Base-by-base conservation (phyloP, 2,113 vertebrate genomes). In the Cairina moschata region DNA sequence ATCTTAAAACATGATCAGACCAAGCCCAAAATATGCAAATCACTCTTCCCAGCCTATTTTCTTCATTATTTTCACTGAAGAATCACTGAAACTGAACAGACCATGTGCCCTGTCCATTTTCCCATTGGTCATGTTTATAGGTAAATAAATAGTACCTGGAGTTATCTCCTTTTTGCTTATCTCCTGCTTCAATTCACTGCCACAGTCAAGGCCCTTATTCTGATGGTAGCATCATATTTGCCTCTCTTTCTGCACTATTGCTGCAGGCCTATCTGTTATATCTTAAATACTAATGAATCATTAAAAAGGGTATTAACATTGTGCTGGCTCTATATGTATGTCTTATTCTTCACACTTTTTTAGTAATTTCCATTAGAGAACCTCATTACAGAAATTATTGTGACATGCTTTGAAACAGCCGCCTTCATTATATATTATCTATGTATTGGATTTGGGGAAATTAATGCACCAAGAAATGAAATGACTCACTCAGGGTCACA, bases 381-480 rank as follows among this genome's bases (percentile, higher is more conserved):
- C 0, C 78, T 94, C 46, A 90, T 95, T 94, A 91, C 34, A 66
- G 82, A 90, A 77, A 94, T 88, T 86, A 69, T 65, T 60, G 63
- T 8, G 50, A 90, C 93, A 88, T 88, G 48, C 87, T 91, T 96
- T 92, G 84, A 83, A 94, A 93, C 44, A 88, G n/a, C 72, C 79
- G 4, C 68, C 42, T 82, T 87, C 67, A 83, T 96, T 94, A 85
- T 34, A 9, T 69, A 23, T 93, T 94, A 87, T 94, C 91, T 95
- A 3, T 83, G 42, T 73, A 62, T 55, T 87, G 78, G 54, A 73
- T 59, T 92, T 69, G 40, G 78, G 50, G 44, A 95, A 96, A 93
- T 85, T 85, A 96, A 85, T 94, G 74, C 94, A 80, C 63, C 28
- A 90, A 87, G 84, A 97, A 95, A 92, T 71, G 13, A 94, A 96